Percentiles rank a stretch among this genome's conserved stretches.
phyloP scores from a whole-genome alignment of 2,888 invertebrate species.

The Steinernema scapterisci region DNA sequence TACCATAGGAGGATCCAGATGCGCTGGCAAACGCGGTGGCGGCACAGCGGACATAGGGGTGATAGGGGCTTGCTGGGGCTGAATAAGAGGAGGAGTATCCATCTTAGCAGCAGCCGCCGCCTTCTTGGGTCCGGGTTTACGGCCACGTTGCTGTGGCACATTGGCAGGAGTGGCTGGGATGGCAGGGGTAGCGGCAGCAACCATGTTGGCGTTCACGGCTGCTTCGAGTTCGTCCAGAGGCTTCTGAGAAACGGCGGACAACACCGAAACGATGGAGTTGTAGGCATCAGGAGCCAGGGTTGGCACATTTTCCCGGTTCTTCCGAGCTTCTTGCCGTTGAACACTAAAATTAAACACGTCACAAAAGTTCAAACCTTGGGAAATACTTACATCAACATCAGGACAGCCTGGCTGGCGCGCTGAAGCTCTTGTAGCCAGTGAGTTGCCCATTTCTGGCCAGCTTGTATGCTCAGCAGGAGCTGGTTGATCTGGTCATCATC shows the following conservation, averaged over 20 bases:
- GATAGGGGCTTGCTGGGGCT: conserved; percentile 10
- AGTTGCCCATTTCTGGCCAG: conserved; percentile 33
- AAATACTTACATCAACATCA: conserved; percentile 44
- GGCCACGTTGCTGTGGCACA: conserved; percentile 7
- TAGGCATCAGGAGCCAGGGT: conserved; percentile 42
- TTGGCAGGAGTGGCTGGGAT: conserved; percentile 27
- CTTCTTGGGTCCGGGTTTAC: conserved; percentile 19
- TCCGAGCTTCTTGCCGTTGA: conserved; percentile 55
- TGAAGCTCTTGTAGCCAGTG: conserved; percentile 36
- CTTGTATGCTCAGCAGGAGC: conserved; percentile 46
- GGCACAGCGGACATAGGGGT: neutral
- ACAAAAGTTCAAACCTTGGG: neutral
- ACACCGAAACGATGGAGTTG: conserved; percentile 39
- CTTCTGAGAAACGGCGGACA: conserved; percentile 35
- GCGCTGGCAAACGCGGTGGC: conserved; percentile 21
- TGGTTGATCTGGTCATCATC: conserved; percentile 52
- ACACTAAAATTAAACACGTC: neutral
- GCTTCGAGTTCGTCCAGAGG: conserved; percentile 23
- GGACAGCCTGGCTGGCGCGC: conserved; percentile 39
- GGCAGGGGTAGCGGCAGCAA: conserved; percentile 28
- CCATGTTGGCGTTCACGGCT: conserved; percentile 1
- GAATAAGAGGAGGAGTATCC: neutral
- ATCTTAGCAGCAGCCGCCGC: neutral
- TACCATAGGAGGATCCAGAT: neutral
- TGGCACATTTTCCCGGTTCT: conserved; percentile 40